A percentile compares a stretch with the other conserved stretches of the same genome.
Evolutionary conservation across 92 coral and sea anemone genomes (phyloP).

Genomic region (Scolanthus callimorphus): DNA sequence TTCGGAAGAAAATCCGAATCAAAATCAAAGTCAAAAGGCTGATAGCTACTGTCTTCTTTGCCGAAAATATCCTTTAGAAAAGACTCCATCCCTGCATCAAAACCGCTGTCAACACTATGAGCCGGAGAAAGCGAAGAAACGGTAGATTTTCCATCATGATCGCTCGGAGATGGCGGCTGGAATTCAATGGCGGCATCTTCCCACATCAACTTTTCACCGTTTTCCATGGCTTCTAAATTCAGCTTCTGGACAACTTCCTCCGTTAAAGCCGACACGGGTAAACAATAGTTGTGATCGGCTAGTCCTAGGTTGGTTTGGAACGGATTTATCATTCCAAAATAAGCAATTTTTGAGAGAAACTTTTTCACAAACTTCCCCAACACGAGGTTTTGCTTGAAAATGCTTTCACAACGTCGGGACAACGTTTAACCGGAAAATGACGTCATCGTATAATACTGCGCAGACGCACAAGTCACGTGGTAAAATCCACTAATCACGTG

Average conservation of each 20-base stretch:
- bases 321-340: background rate
- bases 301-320: background rate
- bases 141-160: background rate
- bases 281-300: conserved; percentile 87
- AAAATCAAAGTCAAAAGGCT: no score
- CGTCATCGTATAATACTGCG: conserved; percentile 50
- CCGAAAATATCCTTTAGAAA: conserved; percentile 20
- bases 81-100: conserved; percentile 63
- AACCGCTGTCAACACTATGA: conserved; percentile 92
- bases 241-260: conserved; percentile 14
- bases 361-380: no score
- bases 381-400: no score
- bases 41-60: conserved; percentile 42
- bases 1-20: conserved; percentile 20
- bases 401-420: conserved; percentile 36
- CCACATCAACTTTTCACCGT: conserved; percentile 10
- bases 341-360: background rate
- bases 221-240: conserved; percentile 9
- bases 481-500: conserved; percentile 5
- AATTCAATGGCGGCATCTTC: conserved; percentile 21
- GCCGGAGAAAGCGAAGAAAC: conserved; percentile 78
- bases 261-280: conserved; percentile 2
- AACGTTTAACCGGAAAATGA: conserved; percentile 50
- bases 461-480: conserved; percentile 41
- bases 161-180: conserved; percentile 17